Base-by-base conservation (phyloP, 2,797 vertebrate genomes). In the Poeciliopsis paucimaculata region DNA sequence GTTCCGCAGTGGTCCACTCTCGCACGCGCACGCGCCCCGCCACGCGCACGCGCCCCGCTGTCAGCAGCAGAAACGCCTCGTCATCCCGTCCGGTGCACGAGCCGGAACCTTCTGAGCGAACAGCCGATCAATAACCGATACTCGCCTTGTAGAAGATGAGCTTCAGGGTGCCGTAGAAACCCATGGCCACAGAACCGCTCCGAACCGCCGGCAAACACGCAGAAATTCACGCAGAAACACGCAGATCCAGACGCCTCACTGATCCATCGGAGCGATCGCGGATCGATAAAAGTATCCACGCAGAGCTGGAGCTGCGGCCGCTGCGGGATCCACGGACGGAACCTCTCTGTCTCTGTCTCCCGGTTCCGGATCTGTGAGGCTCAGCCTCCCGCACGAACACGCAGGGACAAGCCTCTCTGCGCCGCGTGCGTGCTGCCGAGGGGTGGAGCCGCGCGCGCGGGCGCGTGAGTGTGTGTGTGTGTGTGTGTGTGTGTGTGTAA, bases 91-190 rank as follows among this genome's bases (percentile, higher is more conserved):
- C 5, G 57, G 18, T 2, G 83, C 31, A n/a, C 77, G 78, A 77
- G 77, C 77, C 75, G 36, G 72, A 72, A 73, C 80, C 80, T 43
- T 49, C 18, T 12, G 36, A 34, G 28, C 26, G n/a, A 26, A 8
- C 45, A 47, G 28, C n/a, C 5, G 75, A 55, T 83, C 47, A 10
- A 11, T 72, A 3, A 82, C 81, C 88, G 0, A 81, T 93, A 96
- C 97, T 97, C 96, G 98, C 97, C 96, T 98, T 98, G 91, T 97
- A 97, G 96, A 98, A 98, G 95, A 98, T 97, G 96, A 97, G 97
- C 95, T 98, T 98, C 94, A 98, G 92, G 93, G 97, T 97, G 94
- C 97, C 97, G 96, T 98, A 98, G 96, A 98, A 98, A 36, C 97
- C 97, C 97, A 98, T 98, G 94, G 74, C 84, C 81, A 84, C 76